Evolutionary conservation across 2,888 invertebrate species (phyloP).

Genomic region (Pocota personata): DNA sequence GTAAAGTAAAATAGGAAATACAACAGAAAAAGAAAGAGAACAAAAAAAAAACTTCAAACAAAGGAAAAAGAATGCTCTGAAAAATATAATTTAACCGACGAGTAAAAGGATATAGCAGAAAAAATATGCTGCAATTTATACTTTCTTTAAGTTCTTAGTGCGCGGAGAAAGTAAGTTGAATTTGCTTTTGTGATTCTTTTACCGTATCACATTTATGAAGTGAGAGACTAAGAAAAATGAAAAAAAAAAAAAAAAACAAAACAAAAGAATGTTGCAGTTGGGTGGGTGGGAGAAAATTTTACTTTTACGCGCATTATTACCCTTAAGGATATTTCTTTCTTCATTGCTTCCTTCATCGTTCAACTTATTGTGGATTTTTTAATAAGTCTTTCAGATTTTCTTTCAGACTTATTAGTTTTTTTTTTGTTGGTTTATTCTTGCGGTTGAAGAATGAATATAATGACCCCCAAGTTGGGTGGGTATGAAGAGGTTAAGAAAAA

Average conservation of each 20-base stretch:
- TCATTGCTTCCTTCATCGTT: conserved; percentile 29
- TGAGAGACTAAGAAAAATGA: not conserved
- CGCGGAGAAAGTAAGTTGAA: conserved; percentile 25
- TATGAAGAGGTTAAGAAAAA: conserved; percentile 6
- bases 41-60: conserved; percentile 12
- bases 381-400: conserved; percentile 53
- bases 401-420: conserved; percentile 24
- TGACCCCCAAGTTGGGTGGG: conserved; percentile 28
- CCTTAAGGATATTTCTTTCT: conserved; percentile 43
- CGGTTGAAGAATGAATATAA: conserved; percentile 54
- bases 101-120: conserved; percentile 21
- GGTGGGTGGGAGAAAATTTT: not conserved
- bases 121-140: conserved; percentile 46
- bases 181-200: conserved; percentile 5
- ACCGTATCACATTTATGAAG: conserved; percentile 3
- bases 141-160: conserved; percentile 14
- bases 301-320: conserved; percentile 52
- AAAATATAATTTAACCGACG: conserved; percentile 20
- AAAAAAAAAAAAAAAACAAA: not conserved
- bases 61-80: conserved; percentile 3
- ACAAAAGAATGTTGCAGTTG: conserved; percentile 30
- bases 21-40: not conserved
- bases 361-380: conserved; percentile 50
- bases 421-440: conserved; percentile 18
- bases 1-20: not conserved